Base-by-base conservation (phyloP, 1,140 invertebrate species). In the Ooceraea biroi region DNA sequence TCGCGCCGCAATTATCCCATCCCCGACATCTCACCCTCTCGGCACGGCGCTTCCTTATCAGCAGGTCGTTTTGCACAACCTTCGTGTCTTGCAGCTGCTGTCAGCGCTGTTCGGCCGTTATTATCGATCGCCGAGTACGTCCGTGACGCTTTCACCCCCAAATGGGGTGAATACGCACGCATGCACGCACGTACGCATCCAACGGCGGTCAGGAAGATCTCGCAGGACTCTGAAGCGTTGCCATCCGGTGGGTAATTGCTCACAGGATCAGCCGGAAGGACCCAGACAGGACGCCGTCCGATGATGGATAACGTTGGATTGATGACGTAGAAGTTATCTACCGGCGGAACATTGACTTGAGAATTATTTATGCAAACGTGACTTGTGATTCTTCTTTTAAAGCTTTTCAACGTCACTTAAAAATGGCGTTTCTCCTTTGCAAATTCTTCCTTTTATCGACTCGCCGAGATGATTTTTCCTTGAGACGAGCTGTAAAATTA, bases 31-130 rank as follows among this genome's bases (percentile, higher is more conserved):
- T 58, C 61, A 87, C 14, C 52, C 25, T 22, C 44, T 82, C 55
- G 71, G 19, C 55, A 11, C 30, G 66, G 30, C 65, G 58, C 91
- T 92, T 91, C 89, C 89, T 92, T 92, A 93, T 92, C 92, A 85
- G 82, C 88, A 36, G 87, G 46, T 58, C 44, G 48, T 50, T 71
- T 36, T 48, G 76, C 50, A 50, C 11, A 19, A 41, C 14, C 22
- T n/a, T n/a, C n/a, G n/a, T n/a, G 11, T 57, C 50, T 80, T 58
- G 65, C 36, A 69, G n/a, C n/a, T n/a, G 50, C 30, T 78, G 63
- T 78, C 76, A 68, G 50, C 22, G 48, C 4, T 71, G 30, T 80
- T 80, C 50, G 41, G n/a, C 3, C n/a, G 22, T 80, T 71, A 57
- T 78, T 78, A 80, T 80, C 76, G 76, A 80, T 80, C 8, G 65